Percentiles rank a stretch among this genome's conserved stretches.
Conservation (phyloP, 2,797 vertebrate genomes). For the Malurus splendens region DNA sequence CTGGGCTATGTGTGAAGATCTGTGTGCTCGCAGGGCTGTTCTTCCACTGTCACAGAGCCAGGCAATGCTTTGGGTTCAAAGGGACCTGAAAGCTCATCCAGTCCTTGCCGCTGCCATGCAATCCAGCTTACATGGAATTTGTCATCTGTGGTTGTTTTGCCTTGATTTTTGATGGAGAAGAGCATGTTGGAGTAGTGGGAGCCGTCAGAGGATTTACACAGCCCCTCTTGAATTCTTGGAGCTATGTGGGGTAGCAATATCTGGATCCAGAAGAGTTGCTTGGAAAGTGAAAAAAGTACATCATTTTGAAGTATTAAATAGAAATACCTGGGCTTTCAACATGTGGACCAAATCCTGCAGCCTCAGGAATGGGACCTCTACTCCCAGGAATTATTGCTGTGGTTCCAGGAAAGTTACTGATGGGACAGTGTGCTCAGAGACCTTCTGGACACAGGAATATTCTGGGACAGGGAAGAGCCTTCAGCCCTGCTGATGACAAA, state of each 20-base stretch:
- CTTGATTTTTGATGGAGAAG: neutral
- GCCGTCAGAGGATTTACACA: neutral
- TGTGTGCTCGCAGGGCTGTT: neutral
- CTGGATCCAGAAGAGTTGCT: neutral
- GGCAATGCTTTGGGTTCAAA: neutral
- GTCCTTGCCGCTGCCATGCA: neutral
- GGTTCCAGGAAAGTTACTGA: neutral
- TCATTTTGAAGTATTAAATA: neutral
- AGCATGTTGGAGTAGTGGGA: rapidly evolving
- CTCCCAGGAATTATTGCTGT: neutral
- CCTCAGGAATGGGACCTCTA: neutral
- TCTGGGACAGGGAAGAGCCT: neutral
- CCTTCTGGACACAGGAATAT: neutral
- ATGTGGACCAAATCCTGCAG: neutral
- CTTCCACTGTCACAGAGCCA: neutral
- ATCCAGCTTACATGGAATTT: rapidly evolving
- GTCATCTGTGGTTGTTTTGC: neutral
- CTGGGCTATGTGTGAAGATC: too few relatives aligned
- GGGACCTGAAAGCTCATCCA: too few relatives aligned
- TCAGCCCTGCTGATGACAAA: neutral
- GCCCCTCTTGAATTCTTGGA: neutral
- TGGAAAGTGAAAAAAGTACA: neutral
- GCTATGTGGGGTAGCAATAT: neutral
- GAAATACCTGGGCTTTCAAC: neutral
- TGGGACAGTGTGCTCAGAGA: rapidly evolving